phyloP scores from a whole-genome alignment of 2,113 vertebrate genomes.

The Maccullochella peelii region DNA sequence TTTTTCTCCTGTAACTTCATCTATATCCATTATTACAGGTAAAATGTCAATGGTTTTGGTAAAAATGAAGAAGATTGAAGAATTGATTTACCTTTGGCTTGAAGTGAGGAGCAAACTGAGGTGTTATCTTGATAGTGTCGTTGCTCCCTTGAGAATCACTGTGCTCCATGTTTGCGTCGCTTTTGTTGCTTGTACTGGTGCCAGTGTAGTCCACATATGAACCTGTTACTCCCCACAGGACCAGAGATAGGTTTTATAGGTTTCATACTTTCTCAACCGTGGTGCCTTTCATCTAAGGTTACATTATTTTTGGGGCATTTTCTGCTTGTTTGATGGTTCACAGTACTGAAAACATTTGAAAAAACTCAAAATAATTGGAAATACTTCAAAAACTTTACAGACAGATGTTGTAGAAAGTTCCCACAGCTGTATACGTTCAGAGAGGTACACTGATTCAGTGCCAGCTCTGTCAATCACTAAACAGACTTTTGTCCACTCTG shows the following conservation, averaged over 20 bases:
- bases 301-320: neutral
- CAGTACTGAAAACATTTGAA: neutral
- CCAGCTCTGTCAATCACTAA: neutral
- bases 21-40: neutral
- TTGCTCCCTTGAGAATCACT: constrained; percentile 93
- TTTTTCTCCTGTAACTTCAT: neutral
- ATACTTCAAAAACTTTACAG: neutral
- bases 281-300: neutral
- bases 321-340: neutral
- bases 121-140: constrained; percentile 96
- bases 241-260: neutral
- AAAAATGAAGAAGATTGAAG: neutral
- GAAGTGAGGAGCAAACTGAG: constrained; percentile 89
- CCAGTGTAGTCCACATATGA: constrained; percentile 93
- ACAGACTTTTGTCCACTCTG: neutral
- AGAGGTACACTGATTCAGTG: neutral
- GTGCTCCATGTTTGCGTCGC: constrained; percentile 92
- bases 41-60: neutral
- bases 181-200: constrained; percentile 95
- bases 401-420: neutral
- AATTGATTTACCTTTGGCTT: constrained; percentile 85
- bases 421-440: neutral
- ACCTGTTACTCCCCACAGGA: constrained; percentile 76
- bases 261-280: neutral
- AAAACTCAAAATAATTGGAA: neutral